These are phyloP conservation scores for Arizona elegans DNA, from an alignment of 2,113 vertebrate genomes.

Conservation along the genomic window DNA sequence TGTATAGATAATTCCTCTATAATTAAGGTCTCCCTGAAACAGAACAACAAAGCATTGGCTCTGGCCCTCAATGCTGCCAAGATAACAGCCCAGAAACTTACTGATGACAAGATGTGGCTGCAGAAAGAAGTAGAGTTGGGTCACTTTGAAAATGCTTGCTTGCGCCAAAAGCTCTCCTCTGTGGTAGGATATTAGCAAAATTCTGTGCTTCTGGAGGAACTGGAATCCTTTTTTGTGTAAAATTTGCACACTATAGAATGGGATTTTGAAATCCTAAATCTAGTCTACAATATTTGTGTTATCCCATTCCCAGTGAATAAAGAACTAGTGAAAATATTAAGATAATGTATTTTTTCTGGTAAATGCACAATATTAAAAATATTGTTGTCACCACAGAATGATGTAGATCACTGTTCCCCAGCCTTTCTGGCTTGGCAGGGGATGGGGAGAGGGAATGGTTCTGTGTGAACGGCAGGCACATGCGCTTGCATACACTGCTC, in stretches of 20 bases:
- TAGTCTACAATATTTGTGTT: neutral
- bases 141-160: slow-evolving; percentile 73
- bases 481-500: neutral
- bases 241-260: neutral
- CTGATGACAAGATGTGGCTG: slow-evolving; percentile 66
- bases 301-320: neutral
- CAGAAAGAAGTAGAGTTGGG: slow-evolving; percentile 73
- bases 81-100: slow-evolving; percentile 65
- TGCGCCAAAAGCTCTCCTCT: slow-evolving; percentile 74
- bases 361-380: neutral
- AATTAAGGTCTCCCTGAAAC: slow-evolving; percentile 80
- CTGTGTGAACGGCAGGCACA: neutral
- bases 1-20: slow-evolving; percentile 79
- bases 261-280: neutral
- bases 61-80: slow-evolving; percentile 74
- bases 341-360: neutral
- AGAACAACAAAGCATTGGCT: slow-evolving; percentile 84
- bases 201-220: neutral
- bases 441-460: neutral
- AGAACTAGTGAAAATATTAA: neutral
- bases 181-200: slow-evolving; percentile 61
- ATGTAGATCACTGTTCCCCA: neutral
- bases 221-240: neutral
- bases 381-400: neutral
- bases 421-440: neutral